These are phyloP conservation scores for Bombus impatiens DNA, from an alignment of 1,140 invertebrate genomes.

Conservation along the genomic window DNA sequence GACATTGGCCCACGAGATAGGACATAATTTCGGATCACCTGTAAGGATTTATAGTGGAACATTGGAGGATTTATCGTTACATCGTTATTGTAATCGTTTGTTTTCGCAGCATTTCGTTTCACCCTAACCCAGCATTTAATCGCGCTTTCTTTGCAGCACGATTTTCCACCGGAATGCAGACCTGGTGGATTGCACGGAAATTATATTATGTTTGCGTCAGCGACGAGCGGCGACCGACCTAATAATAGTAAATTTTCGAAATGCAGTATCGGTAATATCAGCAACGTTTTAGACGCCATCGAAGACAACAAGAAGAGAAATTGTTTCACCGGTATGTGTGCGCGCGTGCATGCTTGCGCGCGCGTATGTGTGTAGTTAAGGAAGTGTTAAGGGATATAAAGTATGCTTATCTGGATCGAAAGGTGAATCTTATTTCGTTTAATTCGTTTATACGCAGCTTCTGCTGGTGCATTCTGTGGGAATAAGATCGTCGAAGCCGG, in stretches of 20 bases:
- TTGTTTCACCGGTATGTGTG: constrained; percentile 90
- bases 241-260: constrained; percentile 98
- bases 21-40: constrained; percentile 99
- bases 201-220: constrained; percentile 98
- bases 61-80: too few relatives aligned
- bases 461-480: constrained; percentile 97
- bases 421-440: background rate
- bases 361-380: too few relatives aligned
- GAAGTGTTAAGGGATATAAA: background rate
- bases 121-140: too few relatives aligned
- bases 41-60: constrained; percentile 82
- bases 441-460: constrained; percentile 83
- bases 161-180: constrained; percentile 95
- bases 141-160: constrained; percentile 88
- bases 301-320: constrained; percentile 96
- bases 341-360: too few relatives aligned
- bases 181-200: constrained; percentile 95
- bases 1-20: constrained; percentile 99
- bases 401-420: background rate
- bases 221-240: constrained; percentile 95
- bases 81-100: too few relatives aligned
- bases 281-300: constrained; percentile 95
- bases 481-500: constrained; percentile 99
- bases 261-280: constrained; percentile 98
- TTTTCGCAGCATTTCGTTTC: background rate